Evolutionary conservation across 2,113 vertebrate species (phyloP).

Genomic region (Pseudopodoces humilis): DNA sequence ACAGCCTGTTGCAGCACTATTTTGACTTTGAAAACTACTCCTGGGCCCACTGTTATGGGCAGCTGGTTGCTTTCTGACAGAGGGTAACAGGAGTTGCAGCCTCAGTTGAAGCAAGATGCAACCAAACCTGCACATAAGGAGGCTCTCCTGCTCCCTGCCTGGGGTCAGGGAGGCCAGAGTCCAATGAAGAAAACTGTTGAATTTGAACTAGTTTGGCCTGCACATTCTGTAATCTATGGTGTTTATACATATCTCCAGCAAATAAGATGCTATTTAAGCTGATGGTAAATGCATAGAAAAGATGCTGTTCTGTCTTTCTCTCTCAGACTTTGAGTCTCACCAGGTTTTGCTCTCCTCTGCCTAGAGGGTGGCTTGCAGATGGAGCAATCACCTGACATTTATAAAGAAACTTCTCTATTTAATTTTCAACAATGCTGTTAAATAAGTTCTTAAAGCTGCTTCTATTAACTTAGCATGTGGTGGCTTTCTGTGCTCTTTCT

Average conservation of each 20-base stretch:
- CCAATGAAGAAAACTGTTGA: neutral
- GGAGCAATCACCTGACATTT: neutral
- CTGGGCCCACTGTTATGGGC: neutral
- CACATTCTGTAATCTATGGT: neutral
- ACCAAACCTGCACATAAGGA: neutral
- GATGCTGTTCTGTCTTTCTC: neutral
- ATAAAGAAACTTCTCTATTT: neutral
- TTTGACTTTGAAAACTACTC: neutral
- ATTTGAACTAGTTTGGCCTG: neutral
- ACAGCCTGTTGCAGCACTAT: neutral
- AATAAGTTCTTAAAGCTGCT: neutral
- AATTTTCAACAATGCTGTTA: neutral
- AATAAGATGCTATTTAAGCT: neutral
- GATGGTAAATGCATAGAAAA: neutral
- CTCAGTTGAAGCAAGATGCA: neutral
- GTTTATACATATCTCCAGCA: neutral
- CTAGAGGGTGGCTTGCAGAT: neutral
- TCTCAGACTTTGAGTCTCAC: neutral
- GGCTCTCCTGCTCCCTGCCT: neutral
- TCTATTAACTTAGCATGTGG: neutral
- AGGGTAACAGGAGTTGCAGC: rapidly evolving
- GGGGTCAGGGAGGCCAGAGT: neutral
- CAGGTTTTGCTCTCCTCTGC: neutral
- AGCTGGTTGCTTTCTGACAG: neutral
- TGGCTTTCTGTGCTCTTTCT: neutral